Percentiles rank a stretch among this genome's conserved stretches.
phyloP scores from a whole-genome alignment of 2,888 invertebrate species.

The Elaeidobius kamerunicus region DNA sequence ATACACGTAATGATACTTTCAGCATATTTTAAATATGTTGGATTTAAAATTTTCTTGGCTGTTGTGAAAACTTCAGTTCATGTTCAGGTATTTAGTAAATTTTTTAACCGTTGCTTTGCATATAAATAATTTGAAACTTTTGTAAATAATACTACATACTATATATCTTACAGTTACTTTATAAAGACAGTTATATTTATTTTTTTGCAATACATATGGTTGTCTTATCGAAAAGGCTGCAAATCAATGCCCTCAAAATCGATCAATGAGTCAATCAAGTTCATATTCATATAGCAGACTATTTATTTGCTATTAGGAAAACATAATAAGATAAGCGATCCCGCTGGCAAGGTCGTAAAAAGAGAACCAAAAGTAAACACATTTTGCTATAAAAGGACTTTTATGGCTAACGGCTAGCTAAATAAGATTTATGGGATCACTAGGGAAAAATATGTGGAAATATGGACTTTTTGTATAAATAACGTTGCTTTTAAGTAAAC shows the following conservation, averaged over 20 bases:
- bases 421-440: conserved; percentile 19
- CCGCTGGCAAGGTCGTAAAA: conserved; percentile 15
- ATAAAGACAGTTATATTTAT: too few relatives aligned
- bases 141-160: too few relatives aligned
- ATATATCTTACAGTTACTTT: too few relatives aligned
- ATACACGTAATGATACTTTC: too few relatives aligned
- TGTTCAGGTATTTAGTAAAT: too few relatives aligned
- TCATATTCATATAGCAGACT: conserved; percentile 8
- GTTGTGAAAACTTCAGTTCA: too few relatives aligned
- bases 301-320: conserved; percentile 15
- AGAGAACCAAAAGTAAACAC: conserved; percentile 16
- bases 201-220: too few relatives aligned
- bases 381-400: conserved; percentile 14
- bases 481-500: conserved; percentile 6
- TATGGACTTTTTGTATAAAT: conserved; percentile 7
- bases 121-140: too few relatives aligned
- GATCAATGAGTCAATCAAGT: conserved; percentile 18
- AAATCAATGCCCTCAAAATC: conserved; percentile 10
- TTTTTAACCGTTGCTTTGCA: too few relatives aligned
- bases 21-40: too few relatives aligned
- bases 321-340: conserved; percentile 17
- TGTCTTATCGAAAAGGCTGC: background rate
- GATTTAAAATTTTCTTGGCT: too few relatives aligned
- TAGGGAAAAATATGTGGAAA: conserved; percentile 2
- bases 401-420: conserved; percentile 11